phyloP scores from a whole-genome alignment of 2,888 invertebrate species.

The Harpalus rufipes region DNA sequence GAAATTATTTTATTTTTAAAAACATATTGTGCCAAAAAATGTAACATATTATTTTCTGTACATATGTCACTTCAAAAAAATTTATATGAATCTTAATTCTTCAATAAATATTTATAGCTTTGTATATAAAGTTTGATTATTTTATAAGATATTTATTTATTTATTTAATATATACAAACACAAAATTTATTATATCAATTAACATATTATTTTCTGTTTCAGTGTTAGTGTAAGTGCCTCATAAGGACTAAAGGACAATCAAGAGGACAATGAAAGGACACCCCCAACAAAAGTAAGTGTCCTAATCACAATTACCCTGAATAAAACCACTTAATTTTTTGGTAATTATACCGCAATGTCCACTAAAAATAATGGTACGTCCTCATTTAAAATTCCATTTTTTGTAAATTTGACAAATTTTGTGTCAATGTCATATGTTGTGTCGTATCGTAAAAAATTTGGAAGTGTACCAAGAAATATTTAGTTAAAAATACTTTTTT shows the following conservation, averaged over 20 bases:
- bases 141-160: no score
- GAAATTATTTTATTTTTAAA: not conserved
- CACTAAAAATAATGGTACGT: not conserved
- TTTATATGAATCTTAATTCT: no score
- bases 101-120: no score
- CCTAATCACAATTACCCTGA: not conserved
- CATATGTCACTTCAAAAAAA: no score
- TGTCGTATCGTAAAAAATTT: slow-evolving; percentile 25
- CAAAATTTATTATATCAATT: not conserved
- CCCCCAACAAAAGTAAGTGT: not conserved
- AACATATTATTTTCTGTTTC: not conserved
- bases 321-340: not conserved
- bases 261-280: not conserved
- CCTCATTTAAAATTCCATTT: slow-evolving; percentile 35
- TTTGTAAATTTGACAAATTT: slow-evolving; percentile 41
- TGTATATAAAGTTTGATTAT: no score
- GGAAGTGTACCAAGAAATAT: slow-evolving; percentile 4
- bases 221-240: not conserved
- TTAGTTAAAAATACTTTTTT: slow-evolving; percentile 43
- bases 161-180: no score
- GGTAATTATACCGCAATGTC: not conserved
- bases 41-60: not conserved
- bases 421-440: slow-evolving; percentile 39
- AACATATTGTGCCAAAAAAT: not conserved
- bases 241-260: not conserved